Conservation (phyloP, 2,113 vertebrate genomes). For the Austrofundulus limnaeus region DNA sequence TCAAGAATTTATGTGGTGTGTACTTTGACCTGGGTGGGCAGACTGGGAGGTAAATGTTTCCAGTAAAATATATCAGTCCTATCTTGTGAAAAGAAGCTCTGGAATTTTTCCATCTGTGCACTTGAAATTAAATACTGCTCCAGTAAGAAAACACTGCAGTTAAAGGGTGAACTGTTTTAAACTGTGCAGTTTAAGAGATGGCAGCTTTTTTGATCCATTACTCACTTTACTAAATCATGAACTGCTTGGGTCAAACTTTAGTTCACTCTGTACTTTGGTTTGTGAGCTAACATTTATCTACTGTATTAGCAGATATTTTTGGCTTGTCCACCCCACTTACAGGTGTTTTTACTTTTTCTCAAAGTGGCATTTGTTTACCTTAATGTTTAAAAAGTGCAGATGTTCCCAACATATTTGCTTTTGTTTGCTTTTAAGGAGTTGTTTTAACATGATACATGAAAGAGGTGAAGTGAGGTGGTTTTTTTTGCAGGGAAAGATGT, state of each 20-base stretch:
- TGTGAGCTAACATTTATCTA: no score
- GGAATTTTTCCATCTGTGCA: neutral
- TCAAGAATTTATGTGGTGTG: neutral
- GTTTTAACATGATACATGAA: no score
- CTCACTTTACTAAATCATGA: neutral
- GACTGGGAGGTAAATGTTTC: neutral
- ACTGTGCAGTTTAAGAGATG: neutral
- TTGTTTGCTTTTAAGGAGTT: no score
- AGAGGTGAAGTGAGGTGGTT: no score
- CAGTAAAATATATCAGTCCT: neutral
- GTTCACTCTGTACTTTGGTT: no score
- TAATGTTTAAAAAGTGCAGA: no score
- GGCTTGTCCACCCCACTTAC: no score
- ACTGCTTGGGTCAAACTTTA: neutral
- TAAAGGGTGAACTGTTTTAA: neutral
- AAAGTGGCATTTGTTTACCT: no score
- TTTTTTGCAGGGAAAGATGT: no score
- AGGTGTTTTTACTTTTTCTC: no score
- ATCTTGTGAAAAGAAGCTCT: neutral
- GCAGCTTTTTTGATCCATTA: neutral
- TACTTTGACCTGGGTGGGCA: slow-evolving; percentile 13
- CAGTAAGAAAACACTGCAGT: neutral
- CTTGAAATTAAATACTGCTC: neutral
- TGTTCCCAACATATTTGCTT: no score
- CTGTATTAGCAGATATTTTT: no score